A percentile compares a stretch with the other conserved stretches of the same genome.
Conservation (phyloP, 2,113 vertebrate genomes). For the Morone saxatilis region DNA sequence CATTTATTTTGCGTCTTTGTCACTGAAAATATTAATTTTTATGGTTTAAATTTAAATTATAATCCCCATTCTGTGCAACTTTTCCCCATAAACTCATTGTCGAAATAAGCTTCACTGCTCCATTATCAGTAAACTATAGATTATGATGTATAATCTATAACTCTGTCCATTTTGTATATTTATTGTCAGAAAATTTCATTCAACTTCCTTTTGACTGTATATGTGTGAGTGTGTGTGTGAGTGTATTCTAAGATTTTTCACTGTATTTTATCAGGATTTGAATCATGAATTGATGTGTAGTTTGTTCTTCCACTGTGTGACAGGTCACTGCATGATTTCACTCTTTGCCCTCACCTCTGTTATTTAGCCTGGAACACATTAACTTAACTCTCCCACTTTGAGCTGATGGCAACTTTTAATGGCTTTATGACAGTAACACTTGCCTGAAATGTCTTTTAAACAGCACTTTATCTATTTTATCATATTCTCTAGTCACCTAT, state of each 20-base stretch:
- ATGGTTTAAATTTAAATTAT: neutral
- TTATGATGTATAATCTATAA: conserved; percentile 52
- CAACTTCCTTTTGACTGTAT: neutral
- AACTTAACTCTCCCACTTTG: conserved; percentile 67
- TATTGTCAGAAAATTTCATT: conserved; percentile 7
- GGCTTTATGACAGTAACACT: neutral
- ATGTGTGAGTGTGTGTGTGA: neutral
- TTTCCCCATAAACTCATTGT: neutral
- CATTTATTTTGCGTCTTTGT: conserved; percentile 2
- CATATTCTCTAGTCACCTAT: neutral
- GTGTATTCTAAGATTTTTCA: neutral
- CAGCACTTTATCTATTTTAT: neutral
- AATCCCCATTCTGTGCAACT: neutral
- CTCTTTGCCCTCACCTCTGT: conserved; percentile 35
- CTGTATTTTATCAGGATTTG: neutral
- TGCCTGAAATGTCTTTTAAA: neutral
- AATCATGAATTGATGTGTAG: conserved; percentile 8
- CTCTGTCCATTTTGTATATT: neutral
- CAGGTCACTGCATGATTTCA: conserved; percentile 59
- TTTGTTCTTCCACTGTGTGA: conserved; percentile 17
- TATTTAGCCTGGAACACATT: conserved; percentile 14
- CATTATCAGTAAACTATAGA: conserved; percentile 21
- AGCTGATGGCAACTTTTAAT: conserved; percentile 42
- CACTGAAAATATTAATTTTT: neutral
- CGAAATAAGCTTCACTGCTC: neutral